These are phyloP conservation scores for Pocillopora meandrina DNA, from an alignment of 92 coral and sea anemone species.

Conservation along the genomic window DNA sequence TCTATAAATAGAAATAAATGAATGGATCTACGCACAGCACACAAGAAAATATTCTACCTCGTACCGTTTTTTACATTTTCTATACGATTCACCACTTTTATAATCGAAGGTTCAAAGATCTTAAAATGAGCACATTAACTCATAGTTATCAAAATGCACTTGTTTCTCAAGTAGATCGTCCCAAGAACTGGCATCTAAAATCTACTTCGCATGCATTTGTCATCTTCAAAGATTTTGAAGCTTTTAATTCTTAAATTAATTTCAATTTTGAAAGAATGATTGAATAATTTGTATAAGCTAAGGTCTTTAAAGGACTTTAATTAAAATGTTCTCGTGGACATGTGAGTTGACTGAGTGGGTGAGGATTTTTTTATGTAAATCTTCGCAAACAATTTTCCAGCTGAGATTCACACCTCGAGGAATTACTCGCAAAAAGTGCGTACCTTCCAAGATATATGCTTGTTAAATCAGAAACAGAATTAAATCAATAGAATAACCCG, in stretches of 20 bases:
- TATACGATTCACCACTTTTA: neutral
- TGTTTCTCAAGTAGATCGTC: neutral
- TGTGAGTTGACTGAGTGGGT: neutral
- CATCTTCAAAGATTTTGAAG: neutral
- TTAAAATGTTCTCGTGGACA: neutral
- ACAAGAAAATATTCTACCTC: neutral
- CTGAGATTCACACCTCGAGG: neutral
- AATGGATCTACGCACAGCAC: neutral
- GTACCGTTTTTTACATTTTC: neutral
- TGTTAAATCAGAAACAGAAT: neutral
- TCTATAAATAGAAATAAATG: neutral
- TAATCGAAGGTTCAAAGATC: neutral
- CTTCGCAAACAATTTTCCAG: neutral
- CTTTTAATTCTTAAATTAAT: neutral
- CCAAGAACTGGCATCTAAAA: neutral
- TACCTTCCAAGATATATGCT: neutral
- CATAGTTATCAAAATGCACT: neutral
- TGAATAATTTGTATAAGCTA: neutral
- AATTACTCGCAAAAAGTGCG: neutral
- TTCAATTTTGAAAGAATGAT: neutral
- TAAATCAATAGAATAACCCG: constrained; percentile 3
- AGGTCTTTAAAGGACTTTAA: neutral
- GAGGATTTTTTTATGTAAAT: neutral
- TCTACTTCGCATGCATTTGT: neutral
- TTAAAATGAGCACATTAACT: neutral